Evolutionary conservation across 2,797 vertebrate genomes (phyloP), one percentile per base, ranked within the genome.

Genomic region (Cheirogaleus major): DNA sequence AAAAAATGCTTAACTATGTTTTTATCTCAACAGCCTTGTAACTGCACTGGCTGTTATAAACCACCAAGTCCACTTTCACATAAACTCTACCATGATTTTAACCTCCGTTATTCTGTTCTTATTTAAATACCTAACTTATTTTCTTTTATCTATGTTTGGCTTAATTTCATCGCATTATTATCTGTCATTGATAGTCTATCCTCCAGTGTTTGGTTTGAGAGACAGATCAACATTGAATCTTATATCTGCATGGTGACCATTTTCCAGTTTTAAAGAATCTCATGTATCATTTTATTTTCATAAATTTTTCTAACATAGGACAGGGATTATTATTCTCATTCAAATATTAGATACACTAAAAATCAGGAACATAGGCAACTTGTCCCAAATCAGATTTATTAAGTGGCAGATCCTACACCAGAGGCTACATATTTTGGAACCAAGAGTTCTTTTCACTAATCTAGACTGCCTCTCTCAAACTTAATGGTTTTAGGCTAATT

Each of bases 271-370:
- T 11, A 52, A 23, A 32, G 63, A 84, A 69, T 41, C 11, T 48
- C 20, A 9, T 23, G 5, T 8, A 63, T 89, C 81, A 52, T 41
- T 84, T 96, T 75, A 45, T 65, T 97, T 96, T 52, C 23, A 73
- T 27, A 78, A 96, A 87, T 15, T 61, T 15, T 0, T 18, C 18
- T 57, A 75, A 79, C 30, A 93, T 69, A 85, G 2, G 6, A 69
- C 38, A 88, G 41, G 1, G 11, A 70, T 82, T 35, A 48, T 89
- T 78, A 20, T 69, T 89, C 32, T 25, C 25, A 89, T 70, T 94
- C 38, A 85, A 93, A 91, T 86, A 79, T 91, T 72, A 88, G 25
- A 83, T 69, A 76, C 83, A 72, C 15, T 86, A 38, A 50, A 97
- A 91, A 79, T 79, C 15, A 92, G 32, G 0, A 78, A 57, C 30